These are phyloP conservation scores for Leptopilina clavipes DNA, from an alignment of 1,140 invertebrate species.

Conservation along the genomic window DNA sequence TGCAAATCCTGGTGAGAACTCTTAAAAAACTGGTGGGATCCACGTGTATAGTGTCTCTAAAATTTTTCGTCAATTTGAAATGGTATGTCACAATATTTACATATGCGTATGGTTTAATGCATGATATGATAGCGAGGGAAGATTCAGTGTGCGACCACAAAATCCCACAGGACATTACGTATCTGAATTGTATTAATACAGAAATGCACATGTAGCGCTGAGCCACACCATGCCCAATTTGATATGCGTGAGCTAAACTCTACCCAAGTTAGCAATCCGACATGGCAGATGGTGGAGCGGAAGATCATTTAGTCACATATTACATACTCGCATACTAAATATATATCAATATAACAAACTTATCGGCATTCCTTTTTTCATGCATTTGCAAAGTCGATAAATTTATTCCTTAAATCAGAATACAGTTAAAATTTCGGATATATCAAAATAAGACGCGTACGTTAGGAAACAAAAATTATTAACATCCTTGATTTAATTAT, in stretches of 20 bases:
- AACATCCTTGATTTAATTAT: no score
- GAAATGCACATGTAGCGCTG: constrained; percentile 59
- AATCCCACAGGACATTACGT: constrained; percentile 70
- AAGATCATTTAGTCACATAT: constrained; percentile 49
- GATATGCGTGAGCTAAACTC: constrained; percentile 70
- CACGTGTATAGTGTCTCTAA: constrained; percentile 34
- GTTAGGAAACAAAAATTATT: no score
- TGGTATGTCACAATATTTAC: constrained; percentile 68
- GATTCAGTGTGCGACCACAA: constrained; percentile 50
- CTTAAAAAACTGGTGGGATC: background rate
- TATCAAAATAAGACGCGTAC: no score
- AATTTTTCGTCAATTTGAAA: constrained; percentile 59
- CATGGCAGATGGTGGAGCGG: constrained; percentile 71
- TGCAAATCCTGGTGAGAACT: constrained; percentile 33
- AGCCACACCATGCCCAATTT: constrained; percentile 69
- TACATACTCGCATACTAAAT: constrained; percentile 26
- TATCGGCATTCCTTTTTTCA: background rate
- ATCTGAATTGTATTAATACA: constrained; percentile 72
- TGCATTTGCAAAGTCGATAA: background rate
- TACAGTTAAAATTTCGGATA: no score
- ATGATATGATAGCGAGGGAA: constrained; percentile 62
- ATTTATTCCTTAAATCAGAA: no score
- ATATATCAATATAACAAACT: background rate
- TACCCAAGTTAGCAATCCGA: constrained; percentile 69
- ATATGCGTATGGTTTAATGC: constrained; percentile 72